Evolutionary conservation across 1,140 invertebrate species (phyloP), one percentile per base, ranked within the genome.

Genomic region (Hyles vespertilio): DNA sequence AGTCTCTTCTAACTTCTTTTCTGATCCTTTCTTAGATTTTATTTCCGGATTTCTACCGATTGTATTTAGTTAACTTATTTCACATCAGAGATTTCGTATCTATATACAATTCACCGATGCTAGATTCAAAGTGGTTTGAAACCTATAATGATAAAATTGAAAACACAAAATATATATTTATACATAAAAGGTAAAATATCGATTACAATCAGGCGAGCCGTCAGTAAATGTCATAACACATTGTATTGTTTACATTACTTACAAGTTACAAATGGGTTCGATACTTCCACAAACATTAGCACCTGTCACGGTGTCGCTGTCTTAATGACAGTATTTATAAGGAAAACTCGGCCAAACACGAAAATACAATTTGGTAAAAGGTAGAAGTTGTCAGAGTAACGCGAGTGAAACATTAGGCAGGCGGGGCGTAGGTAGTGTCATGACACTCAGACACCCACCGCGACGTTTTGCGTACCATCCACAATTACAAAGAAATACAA

Each of bases 291-390:
- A 72, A 67, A 77, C 82, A 88, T 88, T 85, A 88, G 79, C 84
- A 83, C 78, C 82, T 88, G 85, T 87, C 85, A 77, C 76, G 63
- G 70, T 75, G 78, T 82, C 75, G 70, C 70, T 78, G 78, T 84
- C 81, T 84, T 88, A 88, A 88, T 88, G 82, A 88, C 80, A 85
- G 81, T 87, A 84, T 88, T 88, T 88, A 87, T 88, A 88, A 88
- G 84, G 82, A 88, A 88, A 88, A 85, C 74, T 88, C 79, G 74
- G 69, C 61, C 65, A 73, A 84, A 87, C 85, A 88, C 75, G 85
- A 87, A 85, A 88, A 88, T 78, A 88, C 85, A 88, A 88, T 88
- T 87, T 87, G 77, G 84, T 84, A 81, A 81, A 85, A 85, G 77
- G 83, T 79, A 70, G 67, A 80, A 79, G 79, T 81, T 84, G 83